Evolutionary conservation across 2,113 vertebrate species (phyloP).

Genomic region (Amphiprion ocellaris): DNA sequence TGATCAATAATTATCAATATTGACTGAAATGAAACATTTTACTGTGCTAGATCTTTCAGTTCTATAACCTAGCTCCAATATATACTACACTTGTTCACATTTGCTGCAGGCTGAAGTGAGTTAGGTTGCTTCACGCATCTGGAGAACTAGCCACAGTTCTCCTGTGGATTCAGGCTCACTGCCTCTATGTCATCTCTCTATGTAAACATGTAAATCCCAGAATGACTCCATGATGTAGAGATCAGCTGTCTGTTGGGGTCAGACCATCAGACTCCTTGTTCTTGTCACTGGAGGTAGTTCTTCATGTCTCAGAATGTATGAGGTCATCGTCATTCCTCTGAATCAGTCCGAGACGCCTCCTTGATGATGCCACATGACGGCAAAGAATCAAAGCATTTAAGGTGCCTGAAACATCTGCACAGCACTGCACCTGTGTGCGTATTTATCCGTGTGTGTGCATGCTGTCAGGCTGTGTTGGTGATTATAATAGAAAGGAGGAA

Average conservation of each 20-base stretch:
- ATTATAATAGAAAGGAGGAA: conserved; percentile 79
- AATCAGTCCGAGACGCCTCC: neutral
- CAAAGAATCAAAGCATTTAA: neutral
- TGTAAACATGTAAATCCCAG: neutral
- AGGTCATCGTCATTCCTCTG: neutral
- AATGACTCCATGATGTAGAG: neutral
- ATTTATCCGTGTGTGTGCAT: conserved; percentile 29
- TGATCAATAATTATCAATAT: too few relatives aligned
- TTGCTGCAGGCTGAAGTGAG: neutral
- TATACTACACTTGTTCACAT: too few relatives aligned
- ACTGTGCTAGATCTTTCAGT: too few relatives aligned
- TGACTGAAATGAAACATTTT: too few relatives aligned
- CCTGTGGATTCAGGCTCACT: neutral
- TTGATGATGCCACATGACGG: neutral
- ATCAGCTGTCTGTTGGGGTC: neutral
- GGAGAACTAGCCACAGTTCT: too few relatives aligned
- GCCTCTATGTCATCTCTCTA: neutral
- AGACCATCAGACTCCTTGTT: neutral
- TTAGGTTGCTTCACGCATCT: neutral
- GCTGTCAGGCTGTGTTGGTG: conserved; percentile 68
- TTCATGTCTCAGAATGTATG: neutral
- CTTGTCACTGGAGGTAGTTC: neutral
- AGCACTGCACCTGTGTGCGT: conserved; percentile 8
- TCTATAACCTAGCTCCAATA: too few relatives aligned
- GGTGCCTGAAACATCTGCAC: conserved; percentile 7